Evolutionary conservation across 2,797 vertebrate genomes (phyloP).

Genomic region (Tokudaia muenninki): DNA sequence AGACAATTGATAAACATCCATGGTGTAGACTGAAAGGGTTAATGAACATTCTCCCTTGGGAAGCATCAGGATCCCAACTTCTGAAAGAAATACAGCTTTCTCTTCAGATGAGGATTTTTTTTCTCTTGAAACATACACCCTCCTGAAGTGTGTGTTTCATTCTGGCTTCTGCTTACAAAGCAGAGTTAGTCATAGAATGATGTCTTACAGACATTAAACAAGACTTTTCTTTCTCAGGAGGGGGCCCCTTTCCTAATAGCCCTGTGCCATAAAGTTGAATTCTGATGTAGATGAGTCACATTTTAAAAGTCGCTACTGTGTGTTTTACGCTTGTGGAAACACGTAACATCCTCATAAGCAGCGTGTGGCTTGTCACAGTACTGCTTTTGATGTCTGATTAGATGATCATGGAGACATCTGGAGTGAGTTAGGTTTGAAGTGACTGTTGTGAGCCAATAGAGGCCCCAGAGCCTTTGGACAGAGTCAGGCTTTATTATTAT

Average conservation of each 20-base stretch:
- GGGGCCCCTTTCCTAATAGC: slow-evolving; percentile 72
- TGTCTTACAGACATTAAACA: slow-evolving; percentile 67
- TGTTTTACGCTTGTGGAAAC: slow-evolving; percentile 84
- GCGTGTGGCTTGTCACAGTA: slow-evolving; percentile 86
- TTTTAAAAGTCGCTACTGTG: slow-evolving; percentile 84
- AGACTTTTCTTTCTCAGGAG: slow-evolving; percentile 75
- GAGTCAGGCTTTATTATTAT: slow-evolving; percentile 66
- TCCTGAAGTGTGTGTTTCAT: slow-evolving; percentile 55
- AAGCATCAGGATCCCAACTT: slow-evolving; percentile 26
- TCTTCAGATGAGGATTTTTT: slow-evolving; percentile 56
- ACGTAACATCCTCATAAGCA: slow-evolving; percentile 84
- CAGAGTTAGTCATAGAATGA: slow-evolving; percentile 29
- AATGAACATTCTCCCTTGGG: background rate
- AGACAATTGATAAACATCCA: background rate
- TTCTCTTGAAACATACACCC: slow-evolving; percentile 9
- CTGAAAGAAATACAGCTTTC: background rate
- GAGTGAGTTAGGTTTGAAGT: slow-evolving; percentile 88
- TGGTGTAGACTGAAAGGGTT: background rate
- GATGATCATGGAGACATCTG: slow-evolving; percentile 89
- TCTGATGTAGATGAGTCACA: slow-evolving; percentile 85
- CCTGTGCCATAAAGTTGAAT: slow-evolving; percentile 81
- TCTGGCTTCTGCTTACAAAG: slow-evolving; percentile 70
- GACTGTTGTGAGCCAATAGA: slow-evolving; percentile 83
- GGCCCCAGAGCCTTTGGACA: slow-evolving; percentile 84
- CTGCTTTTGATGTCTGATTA: slow-evolving; percentile 89